A percentile compares a stretch with the other conserved stretches of the same genome.
Conservation (phyloP, 2,113 vertebrate species). For the Bubo bubo region DNA sequence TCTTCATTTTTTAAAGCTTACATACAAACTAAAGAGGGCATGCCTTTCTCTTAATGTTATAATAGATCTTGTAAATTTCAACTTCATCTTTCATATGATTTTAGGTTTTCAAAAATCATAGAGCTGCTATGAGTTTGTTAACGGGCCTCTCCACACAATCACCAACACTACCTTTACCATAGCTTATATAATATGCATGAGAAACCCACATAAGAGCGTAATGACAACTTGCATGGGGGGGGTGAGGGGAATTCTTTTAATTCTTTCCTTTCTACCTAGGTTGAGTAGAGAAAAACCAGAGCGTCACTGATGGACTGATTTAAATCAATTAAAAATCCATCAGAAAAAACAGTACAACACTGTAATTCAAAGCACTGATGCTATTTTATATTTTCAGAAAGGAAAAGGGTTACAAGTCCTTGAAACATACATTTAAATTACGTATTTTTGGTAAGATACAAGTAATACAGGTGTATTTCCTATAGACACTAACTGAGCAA, state of each 20-base stretch:
- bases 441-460: background rate
- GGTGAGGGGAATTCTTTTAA: background rate
- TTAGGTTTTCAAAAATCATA: background rate
- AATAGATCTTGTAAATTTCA: background rate
- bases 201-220: rapidly evolving
- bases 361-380: background rate
- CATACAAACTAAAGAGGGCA: rapidly evolving
- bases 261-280: background rate
- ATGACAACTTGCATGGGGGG: rapidly evolving
- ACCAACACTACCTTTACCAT: background rate
- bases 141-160: background rate
- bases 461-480: background rate
- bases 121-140: background rate
- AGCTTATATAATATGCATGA: rapidly evolving
- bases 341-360: background rate
- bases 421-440: background rate
- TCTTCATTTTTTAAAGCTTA: background rate
- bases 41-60: background rate
- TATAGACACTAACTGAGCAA: background rate
- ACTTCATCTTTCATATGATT: rapidly evolving
- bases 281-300: background rate
- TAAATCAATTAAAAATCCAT: background rate
- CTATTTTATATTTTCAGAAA: background rate
- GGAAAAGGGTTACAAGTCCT: background rate
- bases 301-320: background rate